A percentile compares a stretch with the other conserved stretches of the same genome.
These are phyloP conservation scores for Caenorhabditis wallacei DNA, from an alignment of 2,888 invertebrate species.

Conservation along the genomic window DNA sequence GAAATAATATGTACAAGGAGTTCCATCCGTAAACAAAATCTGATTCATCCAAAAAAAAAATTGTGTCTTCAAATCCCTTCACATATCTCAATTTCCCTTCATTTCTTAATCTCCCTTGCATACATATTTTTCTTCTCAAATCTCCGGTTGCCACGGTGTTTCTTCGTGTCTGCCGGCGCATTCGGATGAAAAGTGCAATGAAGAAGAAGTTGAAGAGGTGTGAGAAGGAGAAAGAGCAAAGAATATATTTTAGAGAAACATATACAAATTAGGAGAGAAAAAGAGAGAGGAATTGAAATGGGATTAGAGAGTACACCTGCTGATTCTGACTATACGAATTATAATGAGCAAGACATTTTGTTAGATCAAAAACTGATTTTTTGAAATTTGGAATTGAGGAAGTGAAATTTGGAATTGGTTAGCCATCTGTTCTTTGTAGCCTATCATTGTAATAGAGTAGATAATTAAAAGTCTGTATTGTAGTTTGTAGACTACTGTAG, in stretches of 20 bases:
- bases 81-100: background rate
- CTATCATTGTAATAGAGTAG: background rate
- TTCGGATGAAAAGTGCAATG: background rate
- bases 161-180: constrained; percentile 4
- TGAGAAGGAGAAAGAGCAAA: constrained; percentile 8
- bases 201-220: background rate
- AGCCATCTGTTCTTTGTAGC: too few species aligned
- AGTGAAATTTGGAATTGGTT: too few species aligned
- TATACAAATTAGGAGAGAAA: background rate
- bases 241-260: constrained; percentile 4
- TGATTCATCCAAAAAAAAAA: too few species aligned
- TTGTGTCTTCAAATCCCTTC: too few species aligned
- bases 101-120: constrained; percentile 8
- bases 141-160: background rate
- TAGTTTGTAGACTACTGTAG: too few species aligned
- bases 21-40: too few species aligned
- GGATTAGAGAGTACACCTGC: constrained; percentile 16
- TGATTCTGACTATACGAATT: constrained; percentile 8
- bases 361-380: background rate
- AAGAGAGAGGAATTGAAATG: background rate
- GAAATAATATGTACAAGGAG: too few species aligned
- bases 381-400: too few species aligned
- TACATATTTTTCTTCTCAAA: constrained; percentile 7
- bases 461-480: background rate
- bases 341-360: background rate